Base-by-base conservation (phyloP, 2,113 vertebrate genomes). In the Cyanocitta stelleri region DNA sequence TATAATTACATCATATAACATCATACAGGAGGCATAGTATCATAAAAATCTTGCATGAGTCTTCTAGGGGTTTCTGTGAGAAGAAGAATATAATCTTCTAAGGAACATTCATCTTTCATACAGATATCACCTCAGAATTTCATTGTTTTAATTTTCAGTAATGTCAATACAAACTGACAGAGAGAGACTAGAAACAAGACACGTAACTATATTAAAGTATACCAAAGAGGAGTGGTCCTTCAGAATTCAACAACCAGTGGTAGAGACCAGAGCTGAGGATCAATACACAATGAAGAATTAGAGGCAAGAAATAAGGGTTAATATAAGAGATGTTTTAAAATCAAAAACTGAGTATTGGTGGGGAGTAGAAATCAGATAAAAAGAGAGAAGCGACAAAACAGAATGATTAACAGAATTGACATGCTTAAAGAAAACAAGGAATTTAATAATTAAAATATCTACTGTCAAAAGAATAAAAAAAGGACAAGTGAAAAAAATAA, bases 391-490 rank as follows among this genome's bases (percentile, higher is more conserved):
- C 6, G 55, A 44, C 95, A 97, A 97, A 95, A 89, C 59, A 87
- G 71, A 96, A 95, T 95, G 87, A 95, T 96, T 97, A 97, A 96
- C 92, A 93, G 48, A 97, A 97, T 79, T 94, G 90, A 64, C 73
- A 68, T 81, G 26, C 64, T 93, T 86, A 96, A 97, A 96, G 87
- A 90, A 97, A 96, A 91, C 82, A 95, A 92, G 52, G 86, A 96
- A 96, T 94, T 87, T 93, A 97, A 96, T 97, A 92, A 96, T 94
- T 97, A 91, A 97, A 97, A 84, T 94, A 48, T 91, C 67, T 96
- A 39, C 75, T 86, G 62, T 94, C 37, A 95, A 75, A 91, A 76
- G 43, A 67, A 63, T 71, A 77, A 66, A 41, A 76, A 87, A 88
- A 90, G 41, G 30, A 64, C 24, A 56, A 72, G 51, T 49, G 32